Percentiles rank a stretch among this genome's conserved stretches.
Conservation (phyloP, 2,888 invertebrate species). For the Drosophila mercatorum region DNA sequence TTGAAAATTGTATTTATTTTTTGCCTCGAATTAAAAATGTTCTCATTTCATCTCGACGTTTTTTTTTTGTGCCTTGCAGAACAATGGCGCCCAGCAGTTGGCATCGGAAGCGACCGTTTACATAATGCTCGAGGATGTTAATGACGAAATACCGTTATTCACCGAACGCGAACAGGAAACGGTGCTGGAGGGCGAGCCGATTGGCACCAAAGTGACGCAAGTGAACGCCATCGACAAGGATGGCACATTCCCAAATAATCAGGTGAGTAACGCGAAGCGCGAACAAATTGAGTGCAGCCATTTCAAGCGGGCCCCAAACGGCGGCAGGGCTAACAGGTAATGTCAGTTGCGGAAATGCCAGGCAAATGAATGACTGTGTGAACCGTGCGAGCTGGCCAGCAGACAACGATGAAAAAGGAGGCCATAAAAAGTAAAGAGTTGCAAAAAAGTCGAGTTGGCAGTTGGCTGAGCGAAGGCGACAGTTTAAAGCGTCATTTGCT, state of each 20-base stretch:
- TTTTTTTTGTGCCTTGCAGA: conserved; percentile 86
- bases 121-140: conserved; percentile 97
- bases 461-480: not conserved
- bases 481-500: conserved; percentile 40
- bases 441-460: conserved; percentile 12
- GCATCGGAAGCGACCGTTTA: conserved; percentile 97
- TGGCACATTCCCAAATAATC: conserved; percentile 97
- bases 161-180: conserved; percentile 98
- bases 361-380: conserved; percentile 58
- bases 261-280: conserved; percentile 86
- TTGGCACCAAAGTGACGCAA: conserved; percentile 97
- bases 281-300: conserved; percentile 29
- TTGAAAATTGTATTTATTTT: not conserved
- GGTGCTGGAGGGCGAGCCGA: conserved; percentile 96
- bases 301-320: not conserved
- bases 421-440: conserved; percentile 19
- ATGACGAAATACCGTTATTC: conserved; percentile 98
- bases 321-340: not conserved
- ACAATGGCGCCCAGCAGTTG: conserved; percentile 97
- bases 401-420: not conserved
- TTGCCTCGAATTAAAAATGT: not conserved
- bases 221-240: conserved; percentile 98
- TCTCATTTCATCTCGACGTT: not conserved
- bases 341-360: conserved; percentile 52
- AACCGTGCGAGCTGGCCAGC: not conserved